These are phyloP conservation scores for Corythaixoides concolor DNA, from an alignment of 2,113 vertebrate genomes.

Conservation along the genomic window DNA sequence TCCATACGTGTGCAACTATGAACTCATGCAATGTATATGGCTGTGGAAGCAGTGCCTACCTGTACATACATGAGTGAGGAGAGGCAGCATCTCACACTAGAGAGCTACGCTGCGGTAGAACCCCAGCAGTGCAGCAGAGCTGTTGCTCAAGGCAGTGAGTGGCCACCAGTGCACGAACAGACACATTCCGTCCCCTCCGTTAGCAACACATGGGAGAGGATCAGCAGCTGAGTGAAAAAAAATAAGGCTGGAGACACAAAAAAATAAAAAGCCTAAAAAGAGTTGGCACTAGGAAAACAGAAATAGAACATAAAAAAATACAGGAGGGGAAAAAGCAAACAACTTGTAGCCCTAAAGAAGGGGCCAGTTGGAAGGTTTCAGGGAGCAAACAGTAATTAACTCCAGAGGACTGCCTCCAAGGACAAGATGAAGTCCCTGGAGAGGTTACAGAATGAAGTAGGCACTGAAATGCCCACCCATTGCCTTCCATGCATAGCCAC, in stretches of 20 bases:
- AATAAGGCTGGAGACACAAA: neutral
- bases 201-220: rapidly evolving
- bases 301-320: neutral
- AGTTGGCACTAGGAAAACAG: neutral
- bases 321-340: rapidly evolving
- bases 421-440: neutral
- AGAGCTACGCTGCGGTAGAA: neutral
- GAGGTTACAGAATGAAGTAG: neutral
- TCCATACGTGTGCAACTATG: rapidly evolving
- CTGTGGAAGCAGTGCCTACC: neutral
- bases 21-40: rapidly evolving
- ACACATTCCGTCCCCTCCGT: neutral
- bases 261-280: neutral
- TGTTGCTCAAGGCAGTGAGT: neutral
- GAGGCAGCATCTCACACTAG: neutral
- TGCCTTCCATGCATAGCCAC: rapidly evolving
- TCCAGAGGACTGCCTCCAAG: neutral
- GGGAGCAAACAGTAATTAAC: neutral
- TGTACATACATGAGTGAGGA: rapidly evolving
- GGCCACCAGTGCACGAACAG: rapidly evolving
- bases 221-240: neutral
- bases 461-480: neutral
- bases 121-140: neutral
- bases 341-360: neutral
- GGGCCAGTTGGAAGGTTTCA: neutral